Conservation (phyloP, 2,888 invertebrate genomes). For the Mythimna albipuncta region DNA sequence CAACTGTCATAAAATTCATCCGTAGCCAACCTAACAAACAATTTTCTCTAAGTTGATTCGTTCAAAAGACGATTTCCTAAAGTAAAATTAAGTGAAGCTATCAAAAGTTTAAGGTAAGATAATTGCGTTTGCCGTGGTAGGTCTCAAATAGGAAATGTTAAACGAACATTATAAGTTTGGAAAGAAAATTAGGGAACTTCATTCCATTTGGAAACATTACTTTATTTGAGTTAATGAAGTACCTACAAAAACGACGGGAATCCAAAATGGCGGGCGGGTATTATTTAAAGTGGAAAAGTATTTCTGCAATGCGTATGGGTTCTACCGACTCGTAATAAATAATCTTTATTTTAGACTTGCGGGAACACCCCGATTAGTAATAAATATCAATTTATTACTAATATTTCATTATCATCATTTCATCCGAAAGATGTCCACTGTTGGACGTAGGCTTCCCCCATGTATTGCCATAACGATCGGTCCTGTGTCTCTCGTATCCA, state of each 20-base stretch:
- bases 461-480: too few species aligned
- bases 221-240: constrained; percentile 49
- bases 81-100: constrained; percentile 63
- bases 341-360: not conserved
- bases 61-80: constrained; percentile 63
- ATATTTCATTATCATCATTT: too few species aligned
- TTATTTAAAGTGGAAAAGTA: constrained; percentile 5
- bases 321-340: not conserved
- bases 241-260: constrained; percentile 27
- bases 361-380: not conserved
- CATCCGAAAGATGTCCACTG: too few species aligned
- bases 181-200: constrained; percentile 62
- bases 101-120: constrained; percentile 70
- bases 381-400: too few species aligned
- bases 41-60: constrained; percentile 58
- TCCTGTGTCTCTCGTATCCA: too few species aligned
- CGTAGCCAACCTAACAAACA: constrained; percentile 48
- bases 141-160: constrained; percentile 73
- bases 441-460: too few species aligned
- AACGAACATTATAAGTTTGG: constrained; percentile 67
- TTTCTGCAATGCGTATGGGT: not conserved
- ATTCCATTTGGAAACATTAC: constrained; percentile 52
- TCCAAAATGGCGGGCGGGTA: constrained; percentile 13
- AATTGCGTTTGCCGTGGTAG: constrained; percentile 68
- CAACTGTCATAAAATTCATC: constrained; percentile 38